Conservation (phyloP, 2,888 invertebrate genomes). For the Lasioglossum pauxillum region DNA sequence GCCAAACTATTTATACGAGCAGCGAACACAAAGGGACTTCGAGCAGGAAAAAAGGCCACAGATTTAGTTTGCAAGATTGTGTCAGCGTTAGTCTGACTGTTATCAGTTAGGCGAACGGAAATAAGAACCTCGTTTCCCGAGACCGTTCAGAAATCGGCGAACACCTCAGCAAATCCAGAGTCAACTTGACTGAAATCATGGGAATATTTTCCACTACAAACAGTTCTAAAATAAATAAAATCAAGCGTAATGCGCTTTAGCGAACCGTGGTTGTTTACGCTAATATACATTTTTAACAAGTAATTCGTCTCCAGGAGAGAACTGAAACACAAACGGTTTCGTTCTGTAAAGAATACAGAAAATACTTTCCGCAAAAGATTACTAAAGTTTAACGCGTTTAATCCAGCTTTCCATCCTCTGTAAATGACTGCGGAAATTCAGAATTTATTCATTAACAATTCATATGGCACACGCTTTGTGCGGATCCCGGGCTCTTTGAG, state of each 20-base stretch:
- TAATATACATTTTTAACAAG: background rate
- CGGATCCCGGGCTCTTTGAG: background rate
- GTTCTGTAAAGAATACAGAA: background rate
- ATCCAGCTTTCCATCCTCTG: background rate
- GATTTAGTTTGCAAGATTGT: background rate
- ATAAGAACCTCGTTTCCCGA: background rate
- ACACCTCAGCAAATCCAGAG: background rate
- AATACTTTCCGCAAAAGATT: background rate
- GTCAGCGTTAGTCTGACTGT: background rate
- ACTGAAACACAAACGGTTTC: background rate
- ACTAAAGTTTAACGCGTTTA: background rate
- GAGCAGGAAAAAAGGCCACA: background rate
- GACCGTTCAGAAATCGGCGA: background rate
- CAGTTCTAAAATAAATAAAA: too few relatives aligned
- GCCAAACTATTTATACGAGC: slow-evolving; percentile 24
- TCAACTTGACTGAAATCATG: background rate
- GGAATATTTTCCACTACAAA: background rate
- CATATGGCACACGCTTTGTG: background rate
- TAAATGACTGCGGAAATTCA: background rate
- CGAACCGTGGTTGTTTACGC: background rate
- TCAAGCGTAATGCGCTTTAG: too few relatives aligned
- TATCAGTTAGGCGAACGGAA: background rate
- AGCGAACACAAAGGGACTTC: background rate
- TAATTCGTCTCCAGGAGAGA: background rate
- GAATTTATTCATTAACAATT: slow-evolving; percentile 2